Evolutionary conservation across 1,140 invertebrate species (phyloP).

Genomic region (Drosophila sturtevanti): DNA sequence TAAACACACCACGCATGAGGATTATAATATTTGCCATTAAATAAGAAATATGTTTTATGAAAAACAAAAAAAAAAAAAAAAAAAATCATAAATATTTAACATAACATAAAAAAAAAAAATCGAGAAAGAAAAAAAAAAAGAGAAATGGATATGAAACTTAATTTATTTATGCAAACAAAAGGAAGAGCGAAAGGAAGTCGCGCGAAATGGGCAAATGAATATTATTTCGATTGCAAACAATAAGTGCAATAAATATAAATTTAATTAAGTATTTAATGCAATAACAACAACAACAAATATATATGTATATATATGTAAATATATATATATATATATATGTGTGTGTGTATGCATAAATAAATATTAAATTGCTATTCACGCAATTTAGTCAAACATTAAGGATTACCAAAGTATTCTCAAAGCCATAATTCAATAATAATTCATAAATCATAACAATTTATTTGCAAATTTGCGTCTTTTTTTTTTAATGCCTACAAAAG

Average conservation of each 20-base stretch:
- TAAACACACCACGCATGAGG: constrained; percentile 52
- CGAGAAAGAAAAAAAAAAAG: constrained; percentile 34
- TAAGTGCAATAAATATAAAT: constrained; percentile 39
- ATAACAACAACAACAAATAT: constrained; percentile 1
- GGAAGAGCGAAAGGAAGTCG: background rate
- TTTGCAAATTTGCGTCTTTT: constrained; percentile 14
- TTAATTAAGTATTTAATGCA: constrained; percentile 30
- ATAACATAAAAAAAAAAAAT: constrained; percentile 1
- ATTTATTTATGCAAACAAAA: constrained; percentile 1
- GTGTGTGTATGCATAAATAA: background rate
- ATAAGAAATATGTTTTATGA: constrained; percentile 27
- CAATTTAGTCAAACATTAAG: constrained; percentile 22
- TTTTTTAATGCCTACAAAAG: background rate
- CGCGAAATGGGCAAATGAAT: background rate
- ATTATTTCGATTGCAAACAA: constrained; percentile 21
- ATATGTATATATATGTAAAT: no score
- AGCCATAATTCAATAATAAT: constrained; percentile 4
- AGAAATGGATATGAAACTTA: constrained; percentile 13
- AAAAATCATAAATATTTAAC: constrained; percentile 22
- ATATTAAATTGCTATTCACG: constrained; percentile 5
- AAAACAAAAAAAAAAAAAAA: constrained; percentile 15
- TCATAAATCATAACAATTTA: constrained; percentile 8
- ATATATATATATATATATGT: no score
- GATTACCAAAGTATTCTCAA: constrained; percentile 13
- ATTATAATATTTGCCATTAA: constrained; percentile 41